A percentile compares a stretch with the other conserved stretches of the same genome.
These are phyloP conservation scores for Drosophila neocordata DNA, from an alignment of 1,140 invertebrate species.

Conservation along the genomic window DNA sequence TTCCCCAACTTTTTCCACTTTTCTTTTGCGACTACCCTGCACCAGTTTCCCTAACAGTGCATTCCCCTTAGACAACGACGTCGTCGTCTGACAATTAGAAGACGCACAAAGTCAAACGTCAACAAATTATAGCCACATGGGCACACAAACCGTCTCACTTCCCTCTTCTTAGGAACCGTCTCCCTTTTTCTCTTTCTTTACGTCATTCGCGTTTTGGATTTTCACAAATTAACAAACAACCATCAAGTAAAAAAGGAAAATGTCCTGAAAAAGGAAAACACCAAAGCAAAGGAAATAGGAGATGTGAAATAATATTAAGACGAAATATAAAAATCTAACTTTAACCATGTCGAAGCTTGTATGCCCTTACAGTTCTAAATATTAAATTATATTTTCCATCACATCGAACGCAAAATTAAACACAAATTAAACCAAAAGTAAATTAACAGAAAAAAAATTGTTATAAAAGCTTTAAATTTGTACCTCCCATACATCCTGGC, in stretches of 20 bases:
- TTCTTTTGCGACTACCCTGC: neutral
- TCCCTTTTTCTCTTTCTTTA: neutral
- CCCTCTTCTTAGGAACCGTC: neutral
- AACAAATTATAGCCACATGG: slow-evolving; percentile 81
- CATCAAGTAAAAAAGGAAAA: slow-evolving; percentile 58
- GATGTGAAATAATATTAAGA: slow-evolving; percentile 24
- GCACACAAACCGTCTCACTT: slow-evolving; percentile 42
- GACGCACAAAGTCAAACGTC: slow-evolving; percentile 81
- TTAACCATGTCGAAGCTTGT: no score
- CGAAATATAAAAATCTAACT: no score
- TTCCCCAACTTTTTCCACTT: slow-evolving; percentile 17
- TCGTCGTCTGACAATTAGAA: slow-evolving; percentile 74
- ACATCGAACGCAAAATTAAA: no score
- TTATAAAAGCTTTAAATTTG: no score
- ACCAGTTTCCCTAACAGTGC: slow-evolving; percentile 26
- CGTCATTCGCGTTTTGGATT: slow-evolving; percentile 19
- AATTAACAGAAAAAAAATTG: no score
- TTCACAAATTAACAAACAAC: slow-evolving; percentile 77
- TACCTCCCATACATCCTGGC: no score
- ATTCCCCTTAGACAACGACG: slow-evolving; percentile 41
- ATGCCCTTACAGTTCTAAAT: no score
- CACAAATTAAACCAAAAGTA: no score
- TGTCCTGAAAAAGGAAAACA: slow-evolving; percentile 46
- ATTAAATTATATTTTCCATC: no score
- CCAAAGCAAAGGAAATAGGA: slow-evolving; percentile 43